Evolutionary conservation across 2,888 invertebrate species (phyloP), one percentile per base, ranked within the genome.

Genomic region (Apodemia duryi): DNA sequence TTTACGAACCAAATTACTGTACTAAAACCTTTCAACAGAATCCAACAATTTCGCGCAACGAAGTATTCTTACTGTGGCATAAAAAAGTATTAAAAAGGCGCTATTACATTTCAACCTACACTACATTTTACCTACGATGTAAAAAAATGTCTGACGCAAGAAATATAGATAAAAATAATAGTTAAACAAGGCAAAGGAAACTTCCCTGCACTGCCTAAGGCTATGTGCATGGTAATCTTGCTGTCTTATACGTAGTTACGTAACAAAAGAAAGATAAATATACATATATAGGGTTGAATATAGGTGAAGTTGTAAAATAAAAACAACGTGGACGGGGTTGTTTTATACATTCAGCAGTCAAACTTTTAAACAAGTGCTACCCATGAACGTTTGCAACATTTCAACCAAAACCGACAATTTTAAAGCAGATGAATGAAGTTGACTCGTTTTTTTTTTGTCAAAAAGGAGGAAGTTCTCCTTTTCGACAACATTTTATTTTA

Each of bases 121-220:
- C 13, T 35, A 60, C 13, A 60, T n/a, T 2, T 21, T 21, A 49
- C 49, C 57, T 13, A 32, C 32, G 35, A 32, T 60, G 35, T 60
- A 60, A 60, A 60, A 60, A 35, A 60, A n/a, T 60, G 32, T n/a
- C 29, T 60, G 57, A 60, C 57, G 57, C 57, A 60, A n/a, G 57
- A 60, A 32, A n/a, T 35, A 60, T 35, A 60, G 57, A 60, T 60
- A 60, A 60, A 60, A 46, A 60, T 60, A 60, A 35, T 32, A 60
- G 57, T 35, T 35, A 32, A 60, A 35, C 57, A 60, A 60, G 57
- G 57, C 57, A 60, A 60, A 60, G 57, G 57, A 60, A 60, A 32
- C 29, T 60, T 32, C 57, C 57, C 35, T 35, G 57, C 32, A 11
- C 54, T 6, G 28, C 54, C 54, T 29, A 13, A 29, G 54, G 29